Evolutionary conservation across 2,888 invertebrate species (phyloP), one percentile per base, ranked within the genome.

Genomic region (Clunio marinus): DNA sequence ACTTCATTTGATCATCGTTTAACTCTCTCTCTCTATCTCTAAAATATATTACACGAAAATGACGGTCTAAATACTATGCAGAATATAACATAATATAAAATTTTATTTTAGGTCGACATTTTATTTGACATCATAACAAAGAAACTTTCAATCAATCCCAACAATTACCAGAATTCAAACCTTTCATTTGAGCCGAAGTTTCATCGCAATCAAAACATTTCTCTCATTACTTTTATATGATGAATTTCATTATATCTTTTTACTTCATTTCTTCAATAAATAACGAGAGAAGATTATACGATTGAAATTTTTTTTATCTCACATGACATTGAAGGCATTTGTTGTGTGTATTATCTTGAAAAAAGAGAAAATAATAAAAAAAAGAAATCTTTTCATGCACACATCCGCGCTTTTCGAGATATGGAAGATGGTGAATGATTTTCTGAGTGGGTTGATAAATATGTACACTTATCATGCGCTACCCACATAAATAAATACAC

Each of bases 381-480:
- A 45, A 45, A 20, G 20, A 60, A 60, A 60, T 60, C 60, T 35
- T 35, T 60, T 60, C 60, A 35, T 60, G 60, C 60, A 35, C 60
- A 60, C 60, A 60, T 60, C 60, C 60, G 35, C 60, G 35, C 60
- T 20, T 35, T 13, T 15, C 60, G 35, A n/a, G 32, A 17, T 35
- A 35, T 35, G 35, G 35, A 20, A 57, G 57, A 57, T 57, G 24
- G 57, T n/a, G 27, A 60, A 8, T 32, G 35, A 60, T 32, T 60
- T 28, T 24, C 22, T 10, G 4, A 57, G 24, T 27, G 57, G 7
- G 24, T 5, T 4, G 35, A 20, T 22, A 59, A 28, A 59, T 59
- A 28, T 59, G 59, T 32, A 17, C 59, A 22, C 60, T 60, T 15
- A 60, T 60, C 60, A 60, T 35, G 20, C 60, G 35, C 60, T 35